These are phyloP conservation scores for Chelonus insularis DNA, from an alignment of 1,140 invertebrate species.

Conservation along the genomic window DNA sequence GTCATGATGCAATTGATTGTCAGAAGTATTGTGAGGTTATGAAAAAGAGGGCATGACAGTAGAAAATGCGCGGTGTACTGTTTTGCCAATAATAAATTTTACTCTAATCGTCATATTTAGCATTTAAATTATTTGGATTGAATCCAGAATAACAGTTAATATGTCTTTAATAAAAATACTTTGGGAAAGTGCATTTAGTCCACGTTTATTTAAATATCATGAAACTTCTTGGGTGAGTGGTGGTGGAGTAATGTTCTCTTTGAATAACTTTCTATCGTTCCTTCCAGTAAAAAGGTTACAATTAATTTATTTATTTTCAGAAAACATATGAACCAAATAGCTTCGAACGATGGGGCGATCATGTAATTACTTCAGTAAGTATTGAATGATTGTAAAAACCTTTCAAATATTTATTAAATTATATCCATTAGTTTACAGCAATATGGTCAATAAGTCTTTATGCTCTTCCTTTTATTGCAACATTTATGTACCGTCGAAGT, in stretches of 20 bases:
- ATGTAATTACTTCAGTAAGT: slow-evolving; percentile 69
- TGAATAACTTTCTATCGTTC: no score
- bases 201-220: slow-evolving; percentile 69
- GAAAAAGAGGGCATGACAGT: slow-evolving; percentile 12
- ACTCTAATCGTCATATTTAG: neutral
- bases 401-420: neutral
- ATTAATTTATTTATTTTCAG: no score
- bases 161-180: slow-evolving; percentile 35
- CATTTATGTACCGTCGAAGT: slow-evolving; percentile 72
- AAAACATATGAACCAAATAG: slow-evolving; percentile 68
- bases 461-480: slow-evolving; percentile 75
- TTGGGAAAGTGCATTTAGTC: slow-evolving; percentile 65
- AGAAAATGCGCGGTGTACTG: slow-evolving; percentile 3
- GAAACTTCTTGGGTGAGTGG: slow-evolving; percentile 50
- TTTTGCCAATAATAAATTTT: slow-evolving; percentile 3
- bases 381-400: slow-evolving; percentile 20
- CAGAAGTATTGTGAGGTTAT: no score
- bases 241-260: neutral
- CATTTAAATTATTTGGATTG: neutral
- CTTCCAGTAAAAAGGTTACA: no score
- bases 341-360: slow-evolving; percentile 74
- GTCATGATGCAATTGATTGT: neutral
- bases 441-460: slow-evolving; percentile 76
- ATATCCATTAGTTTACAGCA: slow-evolving; percentile 58
- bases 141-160: neutral